Conservation (phyloP, 2,888 invertebrate species). For the Glyphotaelius pellucidus region DNA sequence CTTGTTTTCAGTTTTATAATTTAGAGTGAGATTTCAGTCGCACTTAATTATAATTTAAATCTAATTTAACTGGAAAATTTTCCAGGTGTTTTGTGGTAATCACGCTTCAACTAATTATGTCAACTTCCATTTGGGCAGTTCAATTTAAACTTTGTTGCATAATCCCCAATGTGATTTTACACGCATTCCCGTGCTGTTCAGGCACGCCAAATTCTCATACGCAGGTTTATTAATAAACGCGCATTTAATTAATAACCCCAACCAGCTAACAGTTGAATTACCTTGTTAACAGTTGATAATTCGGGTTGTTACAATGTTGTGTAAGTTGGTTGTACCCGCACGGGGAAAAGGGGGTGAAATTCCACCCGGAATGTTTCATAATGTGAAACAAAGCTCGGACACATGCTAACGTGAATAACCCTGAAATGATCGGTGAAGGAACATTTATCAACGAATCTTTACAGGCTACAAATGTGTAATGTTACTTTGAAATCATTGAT, state of each 20-base stretch:
- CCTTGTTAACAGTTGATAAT: constrained; percentile 49
- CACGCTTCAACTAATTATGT: background rate
- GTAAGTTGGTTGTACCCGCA: background rate
- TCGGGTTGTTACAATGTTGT: background rate
- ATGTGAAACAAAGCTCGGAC: constrained; percentile 6
- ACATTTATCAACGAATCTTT: no score
- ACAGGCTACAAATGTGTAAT: no score
- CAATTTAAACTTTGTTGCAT: background rate
- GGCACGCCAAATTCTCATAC: background rate
- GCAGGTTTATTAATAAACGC: background rate
- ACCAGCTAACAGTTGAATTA: constrained; percentile 28
- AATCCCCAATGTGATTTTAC: background rate
- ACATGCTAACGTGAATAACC: background rate
- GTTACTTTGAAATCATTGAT: no score
- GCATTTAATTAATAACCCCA: background rate
- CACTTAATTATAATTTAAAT: background rate
- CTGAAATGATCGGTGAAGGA: background rate
- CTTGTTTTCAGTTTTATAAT: background rate
- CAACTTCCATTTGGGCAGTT: background rate
- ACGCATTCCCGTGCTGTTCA: background rate
- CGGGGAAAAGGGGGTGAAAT: background rate
- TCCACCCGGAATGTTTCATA: constrained; percentile 23
- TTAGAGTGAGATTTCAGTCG: no score
- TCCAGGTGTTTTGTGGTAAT: background rate
- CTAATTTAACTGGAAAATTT: background rate